A percentile compares a stretch with the other conserved stretches of the same genome.
phyloP scores from a whole-genome alignment of 2,888 invertebrate species.

The Chrysina gloriosa region DNA sequence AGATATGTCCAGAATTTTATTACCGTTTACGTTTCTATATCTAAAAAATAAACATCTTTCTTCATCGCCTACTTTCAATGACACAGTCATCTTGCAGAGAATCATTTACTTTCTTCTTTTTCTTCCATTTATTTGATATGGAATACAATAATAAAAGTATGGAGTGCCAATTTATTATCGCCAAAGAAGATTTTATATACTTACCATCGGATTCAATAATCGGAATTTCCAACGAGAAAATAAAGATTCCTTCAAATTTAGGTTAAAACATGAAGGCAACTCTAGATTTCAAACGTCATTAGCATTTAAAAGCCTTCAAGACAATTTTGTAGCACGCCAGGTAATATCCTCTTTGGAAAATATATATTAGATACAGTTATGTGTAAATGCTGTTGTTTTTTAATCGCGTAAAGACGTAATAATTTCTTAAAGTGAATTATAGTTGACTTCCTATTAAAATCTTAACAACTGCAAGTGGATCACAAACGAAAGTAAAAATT shows the following conservation, averaged over 20 bases:
- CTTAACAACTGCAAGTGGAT: not conserved
- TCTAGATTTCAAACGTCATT: slow-evolving; percentile 12
- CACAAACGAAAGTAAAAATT: not conserved
- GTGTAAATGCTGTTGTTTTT: too few species aligned
- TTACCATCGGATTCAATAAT: not conserved
- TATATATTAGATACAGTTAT: not conserved
- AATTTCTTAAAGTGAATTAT: not conserved
- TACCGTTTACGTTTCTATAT: too few species aligned
- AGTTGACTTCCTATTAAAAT: not conserved
- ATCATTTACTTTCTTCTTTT: too few species aligned
- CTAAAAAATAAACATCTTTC: too few species aligned
- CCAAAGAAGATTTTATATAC: not conserved
- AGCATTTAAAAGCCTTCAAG: slow-evolving; percentile 20
- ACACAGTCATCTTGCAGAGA: too few species aligned
- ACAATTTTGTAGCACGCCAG: slow-evolving; percentile 9
- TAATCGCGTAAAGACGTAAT: not conserved
- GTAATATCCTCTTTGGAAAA: slow-evolving; percentile 2
- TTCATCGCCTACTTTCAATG: too few species aligned
- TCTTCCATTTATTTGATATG: too few species aligned
- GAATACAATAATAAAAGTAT: too few species aligned
- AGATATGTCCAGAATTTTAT: too few species aligned
- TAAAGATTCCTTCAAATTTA: slow-evolving; percentile 7
- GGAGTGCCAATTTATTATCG: not conserved
- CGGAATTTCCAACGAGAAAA: not conserved
- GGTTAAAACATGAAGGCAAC: slow-evolving; percentile 8